Evolutionary conservation across 2,113 vertebrate genomes (phyloP).

Genomic region (Leuciscus idus): DNA sequence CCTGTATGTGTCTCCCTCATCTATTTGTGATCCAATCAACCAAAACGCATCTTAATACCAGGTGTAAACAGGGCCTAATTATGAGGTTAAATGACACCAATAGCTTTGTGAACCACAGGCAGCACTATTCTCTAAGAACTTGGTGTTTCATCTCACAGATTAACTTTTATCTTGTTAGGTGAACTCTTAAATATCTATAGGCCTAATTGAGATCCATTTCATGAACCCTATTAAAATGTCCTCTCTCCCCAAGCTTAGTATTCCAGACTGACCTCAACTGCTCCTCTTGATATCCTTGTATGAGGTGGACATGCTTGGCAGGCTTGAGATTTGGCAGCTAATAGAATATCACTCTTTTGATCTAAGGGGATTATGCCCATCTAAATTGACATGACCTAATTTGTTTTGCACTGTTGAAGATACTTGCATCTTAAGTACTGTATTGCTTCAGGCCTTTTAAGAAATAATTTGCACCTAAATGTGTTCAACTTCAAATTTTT

Average conservation of each 20-base stretch:
- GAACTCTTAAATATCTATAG: background rate
- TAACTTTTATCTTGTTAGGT: background rate
- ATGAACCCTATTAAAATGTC: background rate
- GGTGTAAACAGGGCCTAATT: background rate
- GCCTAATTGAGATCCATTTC: background rate
- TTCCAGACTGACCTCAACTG: background rate
- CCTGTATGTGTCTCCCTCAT: too few species aligned
- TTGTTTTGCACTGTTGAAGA: background rate
- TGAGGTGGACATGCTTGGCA: slow-evolving; percentile 17
- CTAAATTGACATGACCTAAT: background rate
- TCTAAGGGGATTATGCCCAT: slow-evolving; percentile 14
- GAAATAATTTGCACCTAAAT: background rate
- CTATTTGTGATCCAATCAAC: too few species aligned
- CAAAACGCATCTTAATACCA: too few species aligned
- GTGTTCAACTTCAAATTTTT: background rate
- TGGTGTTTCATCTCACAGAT: slow-evolving; percentile 7
- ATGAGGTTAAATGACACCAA: background rate
- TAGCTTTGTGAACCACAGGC: background rate
- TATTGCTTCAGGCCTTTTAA: background rate
- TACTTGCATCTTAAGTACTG: background rate
- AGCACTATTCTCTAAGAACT: background rate
- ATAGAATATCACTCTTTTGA: background rate
- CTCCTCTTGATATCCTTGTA: slow-evolving; percentile 6
- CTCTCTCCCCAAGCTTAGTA: background rate
- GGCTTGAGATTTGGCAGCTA: background rate